These are phyloP conservation scores for Turnix velox DNA, from an alignment of 2,113 vertebrate genomes.

Conservation along the genomic window DNA sequence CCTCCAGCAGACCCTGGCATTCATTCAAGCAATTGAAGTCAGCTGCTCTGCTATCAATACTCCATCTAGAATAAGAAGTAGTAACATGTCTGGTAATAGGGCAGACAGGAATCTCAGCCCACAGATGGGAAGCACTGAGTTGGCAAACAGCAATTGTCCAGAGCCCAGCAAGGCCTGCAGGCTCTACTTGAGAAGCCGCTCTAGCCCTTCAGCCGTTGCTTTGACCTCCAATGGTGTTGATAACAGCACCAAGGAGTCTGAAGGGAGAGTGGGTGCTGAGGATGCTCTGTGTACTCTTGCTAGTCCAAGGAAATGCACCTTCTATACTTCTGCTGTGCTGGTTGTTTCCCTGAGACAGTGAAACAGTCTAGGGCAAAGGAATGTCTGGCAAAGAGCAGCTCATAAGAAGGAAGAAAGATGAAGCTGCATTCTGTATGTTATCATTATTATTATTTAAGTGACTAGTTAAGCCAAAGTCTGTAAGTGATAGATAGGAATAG, in stretches of 20 bases:
- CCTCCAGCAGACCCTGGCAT: not conserved
- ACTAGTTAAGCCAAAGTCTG: not conserved
- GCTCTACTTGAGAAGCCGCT: not conserved
- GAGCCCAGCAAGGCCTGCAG: not conserved
- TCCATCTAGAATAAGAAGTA: not conserved
- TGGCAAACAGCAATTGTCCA: fast-evolving
- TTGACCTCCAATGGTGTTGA: not conserved
- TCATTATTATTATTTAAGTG: not conserved
- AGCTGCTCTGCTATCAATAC: not conserved
- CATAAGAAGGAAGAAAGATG: not conserved
- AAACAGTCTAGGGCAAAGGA: not conserved
- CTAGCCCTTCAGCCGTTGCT: not conserved
- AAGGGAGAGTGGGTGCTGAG: not conserved
- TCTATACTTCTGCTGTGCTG: not conserved
- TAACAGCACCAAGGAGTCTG: not conserved
- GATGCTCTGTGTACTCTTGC: fast-evolving
- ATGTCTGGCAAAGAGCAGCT: not conserved
- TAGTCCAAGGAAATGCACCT: not conserved
- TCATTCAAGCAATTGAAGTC: not conserved
- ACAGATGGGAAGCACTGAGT: not conserved
- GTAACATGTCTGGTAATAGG: not conserved
- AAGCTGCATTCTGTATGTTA: not conserved
- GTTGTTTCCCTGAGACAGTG: not conserved
- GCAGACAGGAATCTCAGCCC: not conserved
- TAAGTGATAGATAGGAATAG: slow-evolving; percentile 17